Conservation (phyloP, 1,140 invertebrate genomes). For the Eumeta japonica region DNA sequence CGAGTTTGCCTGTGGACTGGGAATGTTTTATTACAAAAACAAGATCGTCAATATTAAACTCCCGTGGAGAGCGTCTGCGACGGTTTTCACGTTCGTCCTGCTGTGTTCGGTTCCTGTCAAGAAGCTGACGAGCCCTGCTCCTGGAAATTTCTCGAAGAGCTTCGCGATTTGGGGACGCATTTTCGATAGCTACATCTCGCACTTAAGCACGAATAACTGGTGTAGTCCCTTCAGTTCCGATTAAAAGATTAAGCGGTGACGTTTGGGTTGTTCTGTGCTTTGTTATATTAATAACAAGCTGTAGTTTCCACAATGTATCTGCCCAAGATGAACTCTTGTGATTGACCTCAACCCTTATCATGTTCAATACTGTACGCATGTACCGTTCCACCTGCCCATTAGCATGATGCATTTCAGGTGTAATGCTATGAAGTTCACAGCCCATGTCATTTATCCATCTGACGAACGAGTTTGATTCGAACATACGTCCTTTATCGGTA, state of each 20-base stretch:
- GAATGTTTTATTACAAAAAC: slow-evolving; percentile 11
- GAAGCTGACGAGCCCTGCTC: neutral
- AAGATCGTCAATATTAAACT: slow-evolving; percentile 8
- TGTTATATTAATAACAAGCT: slow-evolving; percentile 13
- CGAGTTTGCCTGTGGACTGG: slow-evolving; percentile 13
- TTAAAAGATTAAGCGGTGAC: slow-evolving; percentile 12
- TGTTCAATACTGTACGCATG: slow-evolving; percentile 16
- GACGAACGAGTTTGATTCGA: slow-evolving; percentile 6
- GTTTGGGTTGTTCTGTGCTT: slow-evolving; percentile 12
- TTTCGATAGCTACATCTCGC: slow-evolving; percentile 6
- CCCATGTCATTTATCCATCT: slow-evolving; percentile 4
- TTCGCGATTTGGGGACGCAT: slow-evolving; percentile 1
- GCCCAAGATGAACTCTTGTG: slow-evolving; percentile 6
- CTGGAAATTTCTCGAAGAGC: neutral
- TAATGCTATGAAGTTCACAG: slow-evolving; percentile 8
- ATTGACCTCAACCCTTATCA: slow-evolving; percentile 3
- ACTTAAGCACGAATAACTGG: slow-evolving; percentile 10
- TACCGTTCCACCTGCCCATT: slow-evolving; percentile 22
- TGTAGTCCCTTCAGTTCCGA: slow-evolving; percentile 13
- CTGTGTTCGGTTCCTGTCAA: neutral
- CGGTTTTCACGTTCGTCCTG: slow-evolving; percentile 7
- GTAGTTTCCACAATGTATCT: slow-evolving; percentile 10
- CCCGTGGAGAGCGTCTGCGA: slow-evolving; percentile 4
- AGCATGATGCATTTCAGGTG: slow-evolving; percentile 12
- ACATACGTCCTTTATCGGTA: slow-evolving; percentile 12